phyloP scores from a whole-genome alignment of 1,140 invertebrate genomes.

The Drosophila parabipectinata region DNA sequence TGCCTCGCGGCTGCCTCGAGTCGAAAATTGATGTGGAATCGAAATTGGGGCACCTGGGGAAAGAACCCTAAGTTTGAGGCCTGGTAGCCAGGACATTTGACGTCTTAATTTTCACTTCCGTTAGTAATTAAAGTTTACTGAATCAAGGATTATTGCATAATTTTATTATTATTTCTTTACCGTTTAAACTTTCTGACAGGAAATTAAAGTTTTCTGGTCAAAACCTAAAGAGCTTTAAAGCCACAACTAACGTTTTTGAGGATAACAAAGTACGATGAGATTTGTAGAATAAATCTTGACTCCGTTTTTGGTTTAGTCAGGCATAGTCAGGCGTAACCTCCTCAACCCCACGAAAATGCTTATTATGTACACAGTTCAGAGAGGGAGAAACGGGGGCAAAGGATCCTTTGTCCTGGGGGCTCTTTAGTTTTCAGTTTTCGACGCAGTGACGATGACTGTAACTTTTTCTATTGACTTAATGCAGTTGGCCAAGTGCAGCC shows the following conservation, averaged over 20 bases:
- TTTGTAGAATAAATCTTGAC: slow-evolving; percentile 71
- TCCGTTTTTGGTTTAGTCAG: slow-evolving; percentile 68
- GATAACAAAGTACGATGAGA: slow-evolving; percentile 72
- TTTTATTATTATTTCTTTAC: slow-evolving; percentile 8
- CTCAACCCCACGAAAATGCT: slow-evolving; percentile 24
- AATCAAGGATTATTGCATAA: too few relatives aligned
- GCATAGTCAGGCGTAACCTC: slow-evolving; percentile 34
- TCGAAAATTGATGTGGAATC: slow-evolving; percentile 11
- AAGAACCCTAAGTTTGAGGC: background rate
- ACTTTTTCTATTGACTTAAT: slow-evolving; percentile 78
- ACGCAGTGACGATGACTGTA: slow-evolving; percentile 55
- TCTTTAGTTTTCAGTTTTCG: slow-evolving; percentile 34
- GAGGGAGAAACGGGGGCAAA: background rate
- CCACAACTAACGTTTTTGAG: slow-evolving; percentile 72
- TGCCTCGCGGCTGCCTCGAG: slow-evolving; percentile 30
- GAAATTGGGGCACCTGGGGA: background rate
- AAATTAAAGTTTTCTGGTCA: slow-evolving; percentile 50
- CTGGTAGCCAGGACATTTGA: background rate
- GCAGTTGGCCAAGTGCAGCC: slow-evolving; percentile 69
- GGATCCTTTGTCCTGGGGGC: slow-evolving; percentile 29
- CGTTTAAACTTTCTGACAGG: slow-evolving; percentile 27
- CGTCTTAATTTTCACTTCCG: background rate
- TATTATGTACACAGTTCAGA: slow-evolving; percentile 38
- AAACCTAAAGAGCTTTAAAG: slow-evolving; percentile 65
- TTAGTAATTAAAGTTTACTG: background rate